Base-by-base conservation (phyloP, 1,140 invertebrate species). In the Micrasema longulum region DNA sequence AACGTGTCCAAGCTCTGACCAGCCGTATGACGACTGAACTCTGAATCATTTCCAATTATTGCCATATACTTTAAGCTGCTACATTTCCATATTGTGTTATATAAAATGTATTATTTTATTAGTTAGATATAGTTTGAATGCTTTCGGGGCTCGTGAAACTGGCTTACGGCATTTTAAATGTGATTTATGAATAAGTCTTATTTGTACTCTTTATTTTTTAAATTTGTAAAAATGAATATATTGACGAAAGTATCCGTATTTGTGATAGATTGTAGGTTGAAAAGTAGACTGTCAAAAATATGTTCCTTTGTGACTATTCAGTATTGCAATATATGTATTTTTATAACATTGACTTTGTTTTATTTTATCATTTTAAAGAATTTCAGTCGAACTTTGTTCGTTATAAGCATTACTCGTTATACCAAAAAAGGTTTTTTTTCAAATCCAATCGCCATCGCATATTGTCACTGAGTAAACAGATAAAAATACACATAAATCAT, bases 1-100 rank as follows among this genome's bases (percentile, higher is more conserved):
- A 93, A 79, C 87, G 96, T 52, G 95, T 98, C 20, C 95, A 94
- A 84, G 87, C 89, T 14, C 82, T 95, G 47, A 94, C 93, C 12
- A 93, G 90, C 77, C 89, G 91, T 36, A 95, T 95, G 64, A 71
- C 73, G 43, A 68, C 69, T 23, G 73, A 74, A 64, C 43, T 71
- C 18, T 69, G 36, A 67, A 41, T 57, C 66, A 69, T 69, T 69
- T 53, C 66, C 2, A 31, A 7, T 16, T 6, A 60, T 45, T 69
- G 66, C 66, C 66, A 69, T 69, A 69, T 48, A 63, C 47, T 69
- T 16, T 68, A 69, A 67, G 23, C 14, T 53, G 18, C 38, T 53
- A 41, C 53, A 57, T 53, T 16, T 20, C 14, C 22, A 22, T 53
- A 22, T 31, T 53, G n/a, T 53, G n/a, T 22, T 35, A 36, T 57